Percentiles rank a stretch among this genome's conserved stretches.
Evolutionary conservation across 2,113 vertebrate species (phyloP).

Genomic region (Chamaea fasciata): DNA sequence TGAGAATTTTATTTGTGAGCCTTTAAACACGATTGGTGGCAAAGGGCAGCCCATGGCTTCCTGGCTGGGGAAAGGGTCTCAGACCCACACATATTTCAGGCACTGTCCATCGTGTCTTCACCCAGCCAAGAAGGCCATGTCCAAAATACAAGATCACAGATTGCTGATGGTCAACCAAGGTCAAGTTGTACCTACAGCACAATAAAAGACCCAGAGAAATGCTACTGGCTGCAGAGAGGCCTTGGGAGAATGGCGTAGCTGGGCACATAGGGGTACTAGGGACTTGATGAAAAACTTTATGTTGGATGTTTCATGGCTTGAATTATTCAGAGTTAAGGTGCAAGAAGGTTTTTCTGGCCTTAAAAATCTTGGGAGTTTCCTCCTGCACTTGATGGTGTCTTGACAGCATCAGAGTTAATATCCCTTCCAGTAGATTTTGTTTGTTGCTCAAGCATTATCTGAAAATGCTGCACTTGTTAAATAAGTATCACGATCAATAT

Average conservation of each 20-base stretch:
- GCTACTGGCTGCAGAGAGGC: fast-evolving
- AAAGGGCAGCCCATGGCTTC: neutral
- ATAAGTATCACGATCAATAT: neutral
- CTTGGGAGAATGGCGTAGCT: neutral
- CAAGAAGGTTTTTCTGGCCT: neutral
- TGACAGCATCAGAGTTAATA: neutral
- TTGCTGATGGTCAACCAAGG: neutral
- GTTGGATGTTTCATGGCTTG: neutral
- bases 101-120: neutral
- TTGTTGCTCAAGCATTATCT: neutral
- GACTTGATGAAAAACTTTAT: neutral
- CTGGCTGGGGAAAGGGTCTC: neutral
- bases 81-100: neutral
- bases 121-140: neutral
- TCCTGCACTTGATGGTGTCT: neutral
- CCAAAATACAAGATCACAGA: neutral
- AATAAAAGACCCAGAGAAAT: neutral
- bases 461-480: neutral
- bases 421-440: neutral
- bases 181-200: neutral
- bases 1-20: conserved; percentile 52
- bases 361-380: neutral
- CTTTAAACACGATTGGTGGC: neutral
- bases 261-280: neutral
- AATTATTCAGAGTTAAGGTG: neutral